Conservation (phyloP, 2,888 invertebrate genomes). For the Platycheirus albimanus region DNA sequence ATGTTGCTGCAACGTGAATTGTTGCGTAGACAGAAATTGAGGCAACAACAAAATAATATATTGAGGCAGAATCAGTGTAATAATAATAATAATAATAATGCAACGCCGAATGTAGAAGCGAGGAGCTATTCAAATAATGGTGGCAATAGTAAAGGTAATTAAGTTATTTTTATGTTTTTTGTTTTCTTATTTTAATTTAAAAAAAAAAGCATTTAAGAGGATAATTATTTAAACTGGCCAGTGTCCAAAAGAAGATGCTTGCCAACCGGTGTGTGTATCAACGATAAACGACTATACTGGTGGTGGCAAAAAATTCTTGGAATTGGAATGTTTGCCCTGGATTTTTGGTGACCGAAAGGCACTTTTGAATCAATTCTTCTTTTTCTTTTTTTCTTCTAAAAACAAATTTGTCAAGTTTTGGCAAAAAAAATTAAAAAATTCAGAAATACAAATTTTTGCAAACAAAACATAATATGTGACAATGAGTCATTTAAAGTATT, state of each 20-base stretch:
- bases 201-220: no score
- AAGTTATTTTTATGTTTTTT: constrained; percentile 27
- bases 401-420: not conserved
- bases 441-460: no score
- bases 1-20: constrained; percentile 81
- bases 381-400: not conserved
- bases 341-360: constrained; percentile 55
- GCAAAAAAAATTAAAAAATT: not conserved
- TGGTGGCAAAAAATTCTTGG: constrained; percentile 29
- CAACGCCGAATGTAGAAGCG: constrained; percentile 35
- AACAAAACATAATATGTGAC: no score
- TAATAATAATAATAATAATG: constrained; percentile 39
- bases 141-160: constrained; percentile 65
- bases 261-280: constrained; percentile 33
- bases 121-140: constrained; percentile 62
- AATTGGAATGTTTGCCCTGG: constrained; percentile 67
- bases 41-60: constrained; percentile 79
- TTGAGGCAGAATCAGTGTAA: constrained; percentile 57
- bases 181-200: constrained; percentile 33
- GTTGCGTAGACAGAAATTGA: constrained; percentile 82
- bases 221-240: constrained; percentile 51
- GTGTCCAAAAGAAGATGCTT: constrained; percentile 48
- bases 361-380: no score
- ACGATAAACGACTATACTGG: constrained; percentile 36
- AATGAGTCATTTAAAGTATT: no score